A percentile compares a stretch with the other conserved stretches of the same genome.
Evolutionary conservation across 2,113 vertebrate genomes (phyloP).

Genomic region (Crotalus tigris): DNA sequence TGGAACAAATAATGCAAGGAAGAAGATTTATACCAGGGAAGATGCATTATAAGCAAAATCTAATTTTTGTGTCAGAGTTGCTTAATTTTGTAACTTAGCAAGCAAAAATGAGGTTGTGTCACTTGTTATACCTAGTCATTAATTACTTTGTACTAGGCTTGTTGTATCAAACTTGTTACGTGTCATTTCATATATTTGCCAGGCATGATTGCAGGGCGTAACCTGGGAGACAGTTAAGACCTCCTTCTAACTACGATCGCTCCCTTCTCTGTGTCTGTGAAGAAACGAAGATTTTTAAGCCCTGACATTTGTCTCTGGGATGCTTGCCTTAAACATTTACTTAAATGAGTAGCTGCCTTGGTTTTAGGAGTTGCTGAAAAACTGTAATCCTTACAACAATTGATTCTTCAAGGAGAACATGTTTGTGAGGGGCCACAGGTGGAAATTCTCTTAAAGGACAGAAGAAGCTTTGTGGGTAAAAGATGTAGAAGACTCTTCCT

Average conservation of each 20-base stretch:
- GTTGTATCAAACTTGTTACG: neutral
- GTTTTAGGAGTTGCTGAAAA: neutral
- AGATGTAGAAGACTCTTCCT: neutral
- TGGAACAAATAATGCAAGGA: slow-evolving; percentile 51
- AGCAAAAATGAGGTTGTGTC: slow-evolving; percentile 26
- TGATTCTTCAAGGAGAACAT: neutral
- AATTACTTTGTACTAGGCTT: slow-evolving; percentile 4
- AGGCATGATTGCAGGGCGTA: too few relatives aligned
- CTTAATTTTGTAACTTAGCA: slow-evolving; percentile 58
- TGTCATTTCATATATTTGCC: neutral
- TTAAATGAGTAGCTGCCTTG: neutral
- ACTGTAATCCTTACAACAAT: neutral
- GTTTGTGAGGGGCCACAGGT: neutral
- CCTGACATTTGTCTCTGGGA: neutral
- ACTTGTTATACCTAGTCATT: slow-evolving; percentile 1
- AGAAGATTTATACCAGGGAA: slow-evolving; percentile 49
- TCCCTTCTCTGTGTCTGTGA: neutral
- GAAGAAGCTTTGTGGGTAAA: neutral
- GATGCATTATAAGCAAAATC: slow-evolving; percentile 39
- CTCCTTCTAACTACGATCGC: neutral
- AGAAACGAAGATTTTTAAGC: neutral
- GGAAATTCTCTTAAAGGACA: neutral
- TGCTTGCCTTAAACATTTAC: neutral
- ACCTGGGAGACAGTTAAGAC: neutral
- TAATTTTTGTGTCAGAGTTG: slow-evolving; percentile 53